phyloP scores from a whole-genome alignment of 2,113 vertebrate genomes.

The Potamarius usumacintae region DNA sequence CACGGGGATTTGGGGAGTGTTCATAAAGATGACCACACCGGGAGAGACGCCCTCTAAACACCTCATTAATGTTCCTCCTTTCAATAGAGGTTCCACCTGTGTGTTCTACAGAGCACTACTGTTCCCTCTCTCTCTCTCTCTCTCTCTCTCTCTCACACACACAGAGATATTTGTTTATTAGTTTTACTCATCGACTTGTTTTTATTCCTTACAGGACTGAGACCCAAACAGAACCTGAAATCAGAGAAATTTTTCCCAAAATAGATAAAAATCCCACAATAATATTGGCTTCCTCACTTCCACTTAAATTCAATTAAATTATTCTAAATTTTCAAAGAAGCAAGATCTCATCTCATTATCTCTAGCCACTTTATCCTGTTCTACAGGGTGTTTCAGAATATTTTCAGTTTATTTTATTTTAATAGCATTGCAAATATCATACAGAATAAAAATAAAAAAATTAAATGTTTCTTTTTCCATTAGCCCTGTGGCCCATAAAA shows the following conservation, averaged over 20 bases:
- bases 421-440: not conserved
- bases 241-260: not conserved
- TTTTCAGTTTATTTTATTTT: not conserved
- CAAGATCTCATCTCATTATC: too few relatives aligned
- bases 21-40: constrained; percentile 41
- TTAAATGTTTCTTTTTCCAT: not conserved
- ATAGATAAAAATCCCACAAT: not conserved
- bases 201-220: not conserved
- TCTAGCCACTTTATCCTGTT: too few relatives aligned
- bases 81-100: constrained; percentile 36
- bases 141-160: not conserved
- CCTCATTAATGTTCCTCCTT: constrained; percentile 46
- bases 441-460: not conserved
- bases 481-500: not conserved
- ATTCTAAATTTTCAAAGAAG: not conserved
- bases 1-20: constrained; percentile 34
- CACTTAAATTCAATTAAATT: too few relatives aligned
- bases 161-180: not conserved
- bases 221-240: not conserved
- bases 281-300: not conserved
- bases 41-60: constrained; percentile 39
- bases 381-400: not conserved
- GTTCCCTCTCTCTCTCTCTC: not conserved
- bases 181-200: not conserved
- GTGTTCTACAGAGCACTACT: constrained; percentile 8